Evolutionary conservation across 2,113 vertebrate species (phyloP).

Genomic region (Podarcis raffonei): DNA sequence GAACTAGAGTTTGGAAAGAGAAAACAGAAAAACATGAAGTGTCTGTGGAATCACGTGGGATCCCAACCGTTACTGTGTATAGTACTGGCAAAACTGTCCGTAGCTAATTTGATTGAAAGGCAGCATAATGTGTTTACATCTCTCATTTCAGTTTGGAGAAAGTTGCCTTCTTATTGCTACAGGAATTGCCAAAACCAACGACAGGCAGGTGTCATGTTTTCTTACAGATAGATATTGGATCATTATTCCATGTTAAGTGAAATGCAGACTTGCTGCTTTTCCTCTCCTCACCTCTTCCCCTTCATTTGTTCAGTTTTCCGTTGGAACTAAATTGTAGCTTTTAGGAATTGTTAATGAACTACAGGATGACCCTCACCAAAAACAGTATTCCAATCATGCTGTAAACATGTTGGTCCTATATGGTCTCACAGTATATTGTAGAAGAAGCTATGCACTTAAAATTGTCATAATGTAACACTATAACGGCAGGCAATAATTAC

Average conservation of each 20-base stretch:
- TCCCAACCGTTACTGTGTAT: not conserved
- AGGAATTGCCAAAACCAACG: slow-evolving; percentile 30
- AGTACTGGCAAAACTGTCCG: slow-evolving; percentile 42
- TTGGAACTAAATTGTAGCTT: slow-evolving; percentile 1
- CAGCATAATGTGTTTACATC: slow-evolving; percentile 50
- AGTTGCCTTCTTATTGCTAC: slow-evolving; percentile 49
- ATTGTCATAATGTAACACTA: slow-evolving; percentile 34
- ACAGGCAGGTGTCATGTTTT: slow-evolving; percentile 51
- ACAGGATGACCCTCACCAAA: not conserved
- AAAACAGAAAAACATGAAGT: too few species aligned
- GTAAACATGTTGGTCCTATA: slow-evolving; percentile 30
- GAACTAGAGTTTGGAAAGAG: not conserved
- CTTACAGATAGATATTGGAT: slow-evolving; percentile 55
- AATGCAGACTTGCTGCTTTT: slow-evolving; percentile 34
- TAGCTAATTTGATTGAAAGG: slow-evolving; percentile 29
- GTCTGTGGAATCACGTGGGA: not conserved
- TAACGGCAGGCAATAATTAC: slow-evolving; percentile 56
- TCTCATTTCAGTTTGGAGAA: slow-evolving; percentile 33
- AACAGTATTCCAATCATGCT: slow-evolving; percentile 32
- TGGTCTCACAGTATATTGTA: slow-evolving; percentile 50
- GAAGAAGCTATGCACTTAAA: slow-evolving; percentile 55
- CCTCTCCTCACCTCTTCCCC: not conserved
- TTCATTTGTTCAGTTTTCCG: slow-evolving; percentile 38
- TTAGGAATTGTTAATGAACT: slow-evolving; percentile 27
- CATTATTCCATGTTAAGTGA: slow-evolving; percentile 59